Conservation (phyloP, 1,140 invertebrate genomes). For the Theocolax elegans region DNA sequence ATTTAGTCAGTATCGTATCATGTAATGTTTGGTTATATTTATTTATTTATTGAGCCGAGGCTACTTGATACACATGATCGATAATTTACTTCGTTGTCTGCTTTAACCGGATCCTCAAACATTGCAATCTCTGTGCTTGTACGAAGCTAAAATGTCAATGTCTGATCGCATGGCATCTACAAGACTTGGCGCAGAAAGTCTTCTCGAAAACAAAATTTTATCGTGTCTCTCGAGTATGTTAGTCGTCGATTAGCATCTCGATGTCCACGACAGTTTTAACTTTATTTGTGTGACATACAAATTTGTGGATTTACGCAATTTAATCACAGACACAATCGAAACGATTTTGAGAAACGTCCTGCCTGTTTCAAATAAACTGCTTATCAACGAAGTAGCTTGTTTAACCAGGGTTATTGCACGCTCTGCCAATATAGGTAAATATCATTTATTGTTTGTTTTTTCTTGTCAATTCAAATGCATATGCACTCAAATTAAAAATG, state of each 20-base stretch:
- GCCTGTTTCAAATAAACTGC: slow-evolving; percentile 67
- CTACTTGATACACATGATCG: slow-evolving; percentile 86
- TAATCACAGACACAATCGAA: slow-evolving; percentile 83
- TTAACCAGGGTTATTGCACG: slow-evolving; percentile 83
- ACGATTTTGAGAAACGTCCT: slow-evolving; percentile 77
- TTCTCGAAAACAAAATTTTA: slow-evolving; percentile 80
- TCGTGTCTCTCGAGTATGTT: slow-evolving; percentile 79
- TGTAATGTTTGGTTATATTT: too few species aligned
- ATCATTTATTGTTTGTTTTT: slow-evolving; percentile 12
- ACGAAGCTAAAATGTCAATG: slow-evolving; percentile 88
- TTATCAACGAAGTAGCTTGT: slow-evolving; percentile 78
- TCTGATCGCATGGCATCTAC: slow-evolving; percentile 80
- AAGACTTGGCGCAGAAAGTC: slow-evolving; percentile 77
- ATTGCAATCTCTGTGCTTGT: slow-evolving; percentile 83
- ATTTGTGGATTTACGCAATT: slow-evolving; percentile 82
- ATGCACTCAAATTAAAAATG: background rate
- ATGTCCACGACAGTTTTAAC: slow-evolving; percentile 68
- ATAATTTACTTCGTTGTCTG: slow-evolving; percentile 76
- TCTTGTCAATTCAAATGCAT: slow-evolving; percentile 6
- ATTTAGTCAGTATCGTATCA: too few species aligned
- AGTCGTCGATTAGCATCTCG: slow-evolving; percentile 83
- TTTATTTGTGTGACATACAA: slow-evolving; percentile 85
- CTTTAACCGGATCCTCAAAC: slow-evolving; percentile 77
- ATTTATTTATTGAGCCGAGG: slow-evolving; percentile 81
- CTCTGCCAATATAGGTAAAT: slow-evolving; percentile 74